Conservation (phyloP, 2,113 vertebrate species). For the Erpornis zantholeuca region DNA sequence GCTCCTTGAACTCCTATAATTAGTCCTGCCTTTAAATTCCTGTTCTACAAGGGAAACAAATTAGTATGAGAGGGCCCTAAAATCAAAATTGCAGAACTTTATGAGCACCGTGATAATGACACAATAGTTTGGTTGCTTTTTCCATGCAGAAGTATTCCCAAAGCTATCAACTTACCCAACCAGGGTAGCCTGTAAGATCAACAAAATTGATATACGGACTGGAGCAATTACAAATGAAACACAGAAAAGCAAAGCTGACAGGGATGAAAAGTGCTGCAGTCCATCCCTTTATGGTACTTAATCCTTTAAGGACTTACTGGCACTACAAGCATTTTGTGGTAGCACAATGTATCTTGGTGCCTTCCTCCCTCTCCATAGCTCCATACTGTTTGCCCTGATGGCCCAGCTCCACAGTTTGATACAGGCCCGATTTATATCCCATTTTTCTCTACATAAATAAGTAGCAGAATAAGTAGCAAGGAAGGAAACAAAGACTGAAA, state of each 20-base stretch:
- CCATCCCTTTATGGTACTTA: background rate
- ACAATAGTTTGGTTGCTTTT: background rate
- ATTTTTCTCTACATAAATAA: background rate
- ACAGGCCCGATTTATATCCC: background rate
- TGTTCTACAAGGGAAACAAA: background rate
- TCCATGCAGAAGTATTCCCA: background rate
- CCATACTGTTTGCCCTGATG: background rate
- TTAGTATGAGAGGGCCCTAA: background rate
- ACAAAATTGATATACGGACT: background rate
- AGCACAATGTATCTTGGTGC: background rate
- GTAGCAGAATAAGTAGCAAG: background rate
- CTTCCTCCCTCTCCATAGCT: background rate
- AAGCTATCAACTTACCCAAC: background rate
- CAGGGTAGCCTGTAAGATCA: background rate
- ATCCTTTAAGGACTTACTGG: background rate
- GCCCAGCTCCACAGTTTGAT: background rate
- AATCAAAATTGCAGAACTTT: background rate
- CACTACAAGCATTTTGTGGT: background rate
- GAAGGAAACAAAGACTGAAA: background rate
- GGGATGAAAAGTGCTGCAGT: background rate
- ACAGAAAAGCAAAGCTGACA: background rate
- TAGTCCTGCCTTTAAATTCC: background rate
- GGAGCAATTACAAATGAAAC: background rate
- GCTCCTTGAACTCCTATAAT: background rate
- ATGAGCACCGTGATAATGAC: background rate